Conservation (phyloP, 2,888 invertebrate species). For the Heliconius cydno region DNA sequence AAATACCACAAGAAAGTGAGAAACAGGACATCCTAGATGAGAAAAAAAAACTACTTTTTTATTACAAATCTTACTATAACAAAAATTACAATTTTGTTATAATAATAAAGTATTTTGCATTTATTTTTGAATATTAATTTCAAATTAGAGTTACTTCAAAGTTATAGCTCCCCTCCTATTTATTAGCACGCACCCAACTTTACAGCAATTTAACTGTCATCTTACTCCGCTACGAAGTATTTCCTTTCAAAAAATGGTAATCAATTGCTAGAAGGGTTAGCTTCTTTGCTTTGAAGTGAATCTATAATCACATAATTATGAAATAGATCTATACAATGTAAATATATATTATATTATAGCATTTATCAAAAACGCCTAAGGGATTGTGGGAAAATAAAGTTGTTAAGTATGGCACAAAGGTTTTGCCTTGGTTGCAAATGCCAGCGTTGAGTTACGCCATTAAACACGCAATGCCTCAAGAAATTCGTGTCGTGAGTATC, state of each 20-base stretch:
- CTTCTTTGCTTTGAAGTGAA: slow-evolving; percentile 44
- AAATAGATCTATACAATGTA: background rate
- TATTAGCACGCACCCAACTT: slow-evolving; percentile 43
- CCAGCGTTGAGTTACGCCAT: too few species aligned
- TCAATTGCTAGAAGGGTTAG: slow-evolving; percentile 21
- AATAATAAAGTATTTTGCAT: background rate
- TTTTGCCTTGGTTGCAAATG: too few species aligned
- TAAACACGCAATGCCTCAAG: too few species aligned
- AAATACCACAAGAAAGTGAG: too few species aligned
- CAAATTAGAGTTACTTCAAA: slow-evolving; percentile 31
- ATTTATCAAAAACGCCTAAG: background rate
- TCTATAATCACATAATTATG: background rate
- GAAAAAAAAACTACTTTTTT: background rate
- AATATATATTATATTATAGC: background rate
- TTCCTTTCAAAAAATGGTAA: slow-evolving; percentile 32
- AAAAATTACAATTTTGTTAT: background rate
- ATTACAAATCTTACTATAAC: background rate
- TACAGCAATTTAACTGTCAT: slow-evolving; percentile 43
- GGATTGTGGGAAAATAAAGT: background rate
- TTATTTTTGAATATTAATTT: slow-evolving; percentile 22
- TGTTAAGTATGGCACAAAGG: background rate
- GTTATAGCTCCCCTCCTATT: slow-evolving; percentile 39
- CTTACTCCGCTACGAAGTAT: slow-evolving; percentile 35
- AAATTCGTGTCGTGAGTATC: too few species aligned
- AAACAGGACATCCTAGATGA: background rate